Base-by-base conservation (phyloP, 2,888 invertebrate species). In the Oxystoma pomonae region DNA sequence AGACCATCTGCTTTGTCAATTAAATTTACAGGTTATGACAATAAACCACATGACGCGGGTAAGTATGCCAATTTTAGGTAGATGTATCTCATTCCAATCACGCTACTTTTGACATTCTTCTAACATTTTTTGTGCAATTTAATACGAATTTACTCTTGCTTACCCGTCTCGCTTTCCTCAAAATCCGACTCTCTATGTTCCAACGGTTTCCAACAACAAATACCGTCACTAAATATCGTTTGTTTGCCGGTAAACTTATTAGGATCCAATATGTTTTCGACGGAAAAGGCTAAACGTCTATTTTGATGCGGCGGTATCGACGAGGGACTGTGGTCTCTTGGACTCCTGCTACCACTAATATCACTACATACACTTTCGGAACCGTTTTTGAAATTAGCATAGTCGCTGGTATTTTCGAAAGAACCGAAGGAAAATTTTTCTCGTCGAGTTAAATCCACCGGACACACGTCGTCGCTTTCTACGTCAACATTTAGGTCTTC, bases 191-290 rank as follows among this genome's bases (percentile, higher is more conserved):
- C 74, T 74, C 81, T 74, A 76, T 81, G 73, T 76, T 82, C 75
- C 75, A 80, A 78, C 72, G 76, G 81, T 79, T 84, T 73, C 83
- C 83, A 80, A 80, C 83, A 84, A 78, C 76, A 82, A 71, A 80
- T 75, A 61, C 77, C 78, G 64, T 79, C 80, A 76, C 77, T 76
- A 73, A 75, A 78, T 68, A 77, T 77, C 61, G 77, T 76, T 67
- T 81, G 81, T 73, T 86, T 81, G 22, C 93, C 93, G 20, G 93
- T 94, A 78, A 94, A 94, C 82, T 94, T 94, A 73, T 89, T 94
- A 1, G 94, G 94, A 80, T 94, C 94, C 70, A 94, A 81, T 68
- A 94, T 94, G 76, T 94, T 94, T 81, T 94, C 94, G 19, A 94
- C 94, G 2, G 93, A 93, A 81, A 94, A 94, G 17, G 94, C 92